phyloP scores from a whole-genome alignment of 2,888 invertebrate genomes.

The Drosophila bunnanda region DNA sequence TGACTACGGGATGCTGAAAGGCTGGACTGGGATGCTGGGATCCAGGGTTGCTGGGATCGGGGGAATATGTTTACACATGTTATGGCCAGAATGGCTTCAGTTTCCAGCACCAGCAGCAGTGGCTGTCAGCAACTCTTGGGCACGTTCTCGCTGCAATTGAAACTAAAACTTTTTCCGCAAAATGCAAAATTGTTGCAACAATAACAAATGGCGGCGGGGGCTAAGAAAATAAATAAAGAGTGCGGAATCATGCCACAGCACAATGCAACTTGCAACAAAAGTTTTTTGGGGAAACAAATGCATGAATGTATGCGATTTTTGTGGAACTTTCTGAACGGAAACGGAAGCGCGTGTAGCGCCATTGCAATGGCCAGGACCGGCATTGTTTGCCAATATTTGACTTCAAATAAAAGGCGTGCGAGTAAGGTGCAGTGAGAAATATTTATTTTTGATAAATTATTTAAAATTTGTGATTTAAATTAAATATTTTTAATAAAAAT shows the following conservation, averaged over 20 bases:
- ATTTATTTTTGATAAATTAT: neutral
- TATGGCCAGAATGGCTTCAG: constrained; percentile 61
- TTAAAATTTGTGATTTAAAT: no score
- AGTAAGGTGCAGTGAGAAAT: neutral
- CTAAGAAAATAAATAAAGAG: constrained; percentile 41
- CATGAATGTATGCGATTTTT: constrained; percentile 39
- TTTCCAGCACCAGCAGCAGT: constrained; percentile 32
- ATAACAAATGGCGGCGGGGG: constrained; percentile 59
- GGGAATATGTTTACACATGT: constrained; percentile 71
- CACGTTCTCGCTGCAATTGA: constrained; percentile 68
- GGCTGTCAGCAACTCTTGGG: constrained; percentile 75
- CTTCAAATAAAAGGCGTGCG: constrained; percentile 28
- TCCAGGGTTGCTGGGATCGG: neutral
- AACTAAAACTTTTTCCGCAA: constrained; percentile 66
- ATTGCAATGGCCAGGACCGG: constrained; percentile 53
- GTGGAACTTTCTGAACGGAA: constrained; percentile 53
- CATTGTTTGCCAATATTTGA: constrained; percentile 47
- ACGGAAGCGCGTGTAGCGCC: constrained; percentile 73
- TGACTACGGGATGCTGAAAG: constrained; percentile 10
- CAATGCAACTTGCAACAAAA: constrained; percentile 75
- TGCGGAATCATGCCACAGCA: constrained; percentile 47
- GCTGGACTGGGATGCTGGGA: constrained; percentile 3
- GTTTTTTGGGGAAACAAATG: constrained; percentile 50
- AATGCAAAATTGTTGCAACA: constrained; percentile 64
- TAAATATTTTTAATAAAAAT: neutral